phyloP scores from a whole-genome alignment of 2,888 invertebrate genomes.

The Ectemnius continuus region DNA sequence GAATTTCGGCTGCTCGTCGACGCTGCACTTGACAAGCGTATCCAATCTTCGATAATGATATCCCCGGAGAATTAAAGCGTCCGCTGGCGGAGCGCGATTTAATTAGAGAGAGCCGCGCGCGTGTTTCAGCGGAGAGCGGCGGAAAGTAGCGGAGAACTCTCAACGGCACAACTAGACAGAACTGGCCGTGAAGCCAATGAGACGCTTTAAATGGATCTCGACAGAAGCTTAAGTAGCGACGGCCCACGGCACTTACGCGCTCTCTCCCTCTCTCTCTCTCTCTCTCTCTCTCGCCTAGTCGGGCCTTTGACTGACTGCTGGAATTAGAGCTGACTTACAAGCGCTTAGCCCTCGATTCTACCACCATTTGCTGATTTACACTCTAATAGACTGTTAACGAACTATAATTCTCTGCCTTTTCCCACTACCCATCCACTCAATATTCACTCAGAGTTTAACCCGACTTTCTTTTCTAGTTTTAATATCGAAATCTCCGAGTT shows the following conservation, averaged over 20 bases:
- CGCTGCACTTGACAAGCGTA: background rate
- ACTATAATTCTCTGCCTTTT: too few species aligned
- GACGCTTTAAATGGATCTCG: slow-evolving; percentile 14
- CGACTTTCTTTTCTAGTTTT: too few species aligned
- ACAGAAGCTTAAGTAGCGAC: background rate
- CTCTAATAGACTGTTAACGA: too few species aligned
- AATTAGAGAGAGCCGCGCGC: slow-evolving; percentile 1
- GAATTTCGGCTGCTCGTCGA: background rate
- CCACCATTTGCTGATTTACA: too few species aligned
- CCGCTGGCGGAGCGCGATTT: background rate
- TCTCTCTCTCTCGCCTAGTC: too few species aligned
- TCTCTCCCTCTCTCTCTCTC: too few species aligned
- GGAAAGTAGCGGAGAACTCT: slow-evolving; percentile 1
- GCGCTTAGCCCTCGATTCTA: too few species aligned
- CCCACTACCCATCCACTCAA: too few species aligned
- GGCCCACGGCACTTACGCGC: background rate
- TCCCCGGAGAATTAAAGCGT: background rate
- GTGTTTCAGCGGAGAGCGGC: background rate
- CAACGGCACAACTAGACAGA: slow-evolving; percentile 11
- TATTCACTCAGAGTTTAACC: too few species aligned
- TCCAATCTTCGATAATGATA: slow-evolving; percentile 6
- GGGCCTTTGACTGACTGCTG: background rate
- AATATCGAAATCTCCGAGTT: too few species aligned
- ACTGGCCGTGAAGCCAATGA: slow-evolving; percentile 14
- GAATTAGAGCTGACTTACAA: background rate